Evolutionary conservation across 2,113 vertebrate genomes (phyloP).

Genomic region (Prionailurus viverrinus): DNA sequence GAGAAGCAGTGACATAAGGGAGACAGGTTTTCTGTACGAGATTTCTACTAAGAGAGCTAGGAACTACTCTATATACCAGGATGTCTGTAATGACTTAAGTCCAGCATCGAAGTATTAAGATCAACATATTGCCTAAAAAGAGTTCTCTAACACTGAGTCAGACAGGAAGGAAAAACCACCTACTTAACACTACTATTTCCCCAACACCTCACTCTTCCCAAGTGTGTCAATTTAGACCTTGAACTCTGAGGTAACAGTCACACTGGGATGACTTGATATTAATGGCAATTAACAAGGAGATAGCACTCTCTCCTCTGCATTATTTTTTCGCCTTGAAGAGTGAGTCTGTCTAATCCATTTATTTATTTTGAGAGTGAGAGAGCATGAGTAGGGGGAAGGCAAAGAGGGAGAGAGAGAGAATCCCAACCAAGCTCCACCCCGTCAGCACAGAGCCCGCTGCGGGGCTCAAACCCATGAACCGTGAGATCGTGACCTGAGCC

Average conservation of each 20-base stretch:
- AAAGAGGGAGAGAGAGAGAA: no score
- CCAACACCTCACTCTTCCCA: not conserved
- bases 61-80: not conserved
- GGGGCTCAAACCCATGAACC: no score
- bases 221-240: not conserved
- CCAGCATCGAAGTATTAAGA: not conserved
- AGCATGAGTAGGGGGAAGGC: no score
- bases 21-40: not conserved
- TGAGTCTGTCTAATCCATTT: conserved; percentile 50
- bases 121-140: not conserved
- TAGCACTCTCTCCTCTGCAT: not conserved
- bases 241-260: conserved; percentile 1
- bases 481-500: no score
- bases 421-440: no score
- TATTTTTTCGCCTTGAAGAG: conserved; percentile 55
- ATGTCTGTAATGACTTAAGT: not conserved
- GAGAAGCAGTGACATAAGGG: not conserved
- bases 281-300: not conserved
- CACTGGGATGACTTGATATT: not conserved
- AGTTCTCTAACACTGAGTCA: conserved; percentile 34
- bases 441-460: no score
- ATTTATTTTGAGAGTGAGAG: no score
- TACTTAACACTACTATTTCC: not conserved
- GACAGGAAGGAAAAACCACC: not conserved
- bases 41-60: not conserved